Conservation (phyloP, 2,888 invertebrate species). For the Drosophila meridionalis region DNA sequence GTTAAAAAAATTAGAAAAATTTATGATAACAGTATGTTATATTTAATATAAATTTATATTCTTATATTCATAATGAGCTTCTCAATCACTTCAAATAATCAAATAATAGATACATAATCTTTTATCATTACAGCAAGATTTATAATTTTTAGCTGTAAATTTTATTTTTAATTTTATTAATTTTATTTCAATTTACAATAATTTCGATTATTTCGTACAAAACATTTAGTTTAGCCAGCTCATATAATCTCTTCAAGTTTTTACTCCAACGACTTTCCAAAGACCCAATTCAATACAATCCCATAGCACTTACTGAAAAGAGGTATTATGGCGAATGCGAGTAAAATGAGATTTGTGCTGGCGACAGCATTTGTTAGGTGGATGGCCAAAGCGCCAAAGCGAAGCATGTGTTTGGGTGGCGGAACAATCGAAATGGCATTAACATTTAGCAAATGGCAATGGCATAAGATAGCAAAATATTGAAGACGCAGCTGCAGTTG, state of each 20-base stretch:
- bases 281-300: conserved; percentile 6
- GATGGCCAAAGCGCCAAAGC: neutral
- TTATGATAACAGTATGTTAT: no score
- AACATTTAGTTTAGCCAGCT: neutral
- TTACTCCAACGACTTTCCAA: neutral
- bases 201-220: neutral
- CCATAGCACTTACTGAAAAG: neutral
- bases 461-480: conserved; percentile 68
- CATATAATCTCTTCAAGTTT: neutral
- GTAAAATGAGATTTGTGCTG: conserved; percentile 56
- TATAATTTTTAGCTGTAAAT: no score
- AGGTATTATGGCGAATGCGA: conserved; percentile 30
- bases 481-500: conserved; percentile 75
- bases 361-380: conserved; percentile 45
- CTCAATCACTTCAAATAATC: no score
- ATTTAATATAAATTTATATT: no score
- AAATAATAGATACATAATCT: no score
- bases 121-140: no score
- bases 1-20: no score
- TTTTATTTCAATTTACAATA: neutral
- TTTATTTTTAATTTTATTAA: no score
- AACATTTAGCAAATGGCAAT: conserved; percentile 78
- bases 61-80: no score
- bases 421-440: conserved; percentile 77
- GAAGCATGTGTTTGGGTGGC: conserved; percentile 20